Percentiles rank a stretch among this genome's conserved stretches.
phyloP scores from a whole-genome alignment of 2,888 invertebrate genomes.

The Drosophila kuntzei region DNA sequence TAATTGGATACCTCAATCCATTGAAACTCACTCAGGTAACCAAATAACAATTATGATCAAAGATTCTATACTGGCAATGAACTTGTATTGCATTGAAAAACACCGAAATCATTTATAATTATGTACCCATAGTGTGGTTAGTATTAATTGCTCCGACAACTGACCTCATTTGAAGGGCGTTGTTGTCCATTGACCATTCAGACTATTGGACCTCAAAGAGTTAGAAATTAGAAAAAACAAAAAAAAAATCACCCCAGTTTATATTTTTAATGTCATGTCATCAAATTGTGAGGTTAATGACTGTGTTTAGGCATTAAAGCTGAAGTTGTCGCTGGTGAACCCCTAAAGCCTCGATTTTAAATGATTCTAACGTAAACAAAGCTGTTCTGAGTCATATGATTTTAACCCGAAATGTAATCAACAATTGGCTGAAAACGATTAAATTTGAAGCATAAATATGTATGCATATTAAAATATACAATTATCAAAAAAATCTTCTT shows the following conservation, averaged over 20 bases:
- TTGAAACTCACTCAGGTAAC: slow-evolving; percentile 3
- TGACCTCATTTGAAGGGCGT: slow-evolving; percentile 74
- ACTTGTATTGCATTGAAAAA: slow-evolving; percentile 53
- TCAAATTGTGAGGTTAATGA: slow-evolving; percentile 74
- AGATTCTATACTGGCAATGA: slow-evolving; percentile 50
- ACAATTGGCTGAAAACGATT: not conserved
- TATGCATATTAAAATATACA: too few relatives aligned
- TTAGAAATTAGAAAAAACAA: slow-evolving; percentile 28
- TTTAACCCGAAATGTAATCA: not conserved
- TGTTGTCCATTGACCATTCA: slow-evolving; percentile 70
- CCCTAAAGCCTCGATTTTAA: slow-evolving; percentile 39
- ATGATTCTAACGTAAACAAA: slow-evolving; percentile 51
- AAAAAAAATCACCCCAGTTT: slow-evolving; percentile 42
- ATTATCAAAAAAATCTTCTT: too few relatives aligned
- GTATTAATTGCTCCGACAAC: slow-evolving; percentile 47
- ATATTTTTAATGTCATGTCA: slow-evolving; percentile 48
- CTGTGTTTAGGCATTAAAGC: slow-evolving; percentile 51
- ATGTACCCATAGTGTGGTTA: slow-evolving; percentile 21
- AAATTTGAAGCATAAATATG: not conserved
- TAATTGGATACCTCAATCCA: slow-evolving; percentile 13
- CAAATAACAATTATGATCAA: slow-evolving; percentile 30
- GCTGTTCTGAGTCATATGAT: slow-evolving; percentile 41
- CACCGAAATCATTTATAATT: slow-evolving; percentile 41
- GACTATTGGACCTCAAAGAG: slow-evolving; percentile 67
- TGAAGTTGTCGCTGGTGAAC: slow-evolving; percentile 38